Conservation (phyloP, 1,140 invertebrate genomes). For the Eriocheir sinensis region DNA sequence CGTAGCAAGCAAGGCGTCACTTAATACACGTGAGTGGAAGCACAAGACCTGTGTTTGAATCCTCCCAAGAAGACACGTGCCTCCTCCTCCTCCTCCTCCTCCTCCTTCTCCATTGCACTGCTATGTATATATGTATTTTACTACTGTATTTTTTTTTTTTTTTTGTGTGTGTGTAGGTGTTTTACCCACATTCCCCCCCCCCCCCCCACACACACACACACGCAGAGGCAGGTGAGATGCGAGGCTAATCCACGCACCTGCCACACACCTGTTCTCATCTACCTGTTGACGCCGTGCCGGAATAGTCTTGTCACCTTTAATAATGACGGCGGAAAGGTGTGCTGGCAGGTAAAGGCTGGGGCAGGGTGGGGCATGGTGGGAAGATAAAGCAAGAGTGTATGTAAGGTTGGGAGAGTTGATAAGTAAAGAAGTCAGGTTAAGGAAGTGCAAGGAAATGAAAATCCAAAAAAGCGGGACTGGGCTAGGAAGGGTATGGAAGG, state of each 20-base stretch:
- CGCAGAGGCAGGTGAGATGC: too few species aligned
- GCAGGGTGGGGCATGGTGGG: too few species aligned
- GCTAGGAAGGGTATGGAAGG: too few species aligned
- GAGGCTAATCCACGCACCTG: too few species aligned
- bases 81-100: not conserved
- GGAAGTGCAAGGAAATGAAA: not conserved
- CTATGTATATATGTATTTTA: not conserved
- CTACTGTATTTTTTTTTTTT: too few species aligned
- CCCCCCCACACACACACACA: too few species aligned
- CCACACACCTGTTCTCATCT: constrained; percentile 22
- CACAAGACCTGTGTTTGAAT: not conserved
- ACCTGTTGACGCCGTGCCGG: not conserved
- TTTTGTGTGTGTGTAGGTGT: not conserved
- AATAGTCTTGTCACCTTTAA: not conserved
- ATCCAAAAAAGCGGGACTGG: too few species aligned
- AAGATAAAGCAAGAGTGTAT: not conserved
- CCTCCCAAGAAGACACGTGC: not conserved
- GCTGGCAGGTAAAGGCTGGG: not conserved
- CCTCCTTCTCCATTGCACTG: not conserved
- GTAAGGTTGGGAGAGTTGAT: not conserved
- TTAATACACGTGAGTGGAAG: not conserved
- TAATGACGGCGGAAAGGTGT: not conserved
- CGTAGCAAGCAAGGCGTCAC: not conserved
- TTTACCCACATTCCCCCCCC: too few species aligned
- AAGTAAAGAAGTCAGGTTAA: not conserved